phyloP scores from a whole-genome alignment of 2,888 invertebrate species.

The Himalopsyche anomala region DNA sequence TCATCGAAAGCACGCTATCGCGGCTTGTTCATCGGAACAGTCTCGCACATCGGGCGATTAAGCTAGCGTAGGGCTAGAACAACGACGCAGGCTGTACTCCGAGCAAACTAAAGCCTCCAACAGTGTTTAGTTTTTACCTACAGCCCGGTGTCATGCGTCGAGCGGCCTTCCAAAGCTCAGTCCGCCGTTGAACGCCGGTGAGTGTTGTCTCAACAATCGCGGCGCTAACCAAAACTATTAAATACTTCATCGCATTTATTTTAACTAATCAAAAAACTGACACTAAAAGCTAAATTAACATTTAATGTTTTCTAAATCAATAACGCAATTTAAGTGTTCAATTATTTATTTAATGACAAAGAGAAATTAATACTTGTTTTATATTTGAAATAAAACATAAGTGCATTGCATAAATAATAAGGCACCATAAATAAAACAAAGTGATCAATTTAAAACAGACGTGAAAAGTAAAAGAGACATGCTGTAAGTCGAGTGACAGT shows the following conservation, averaged over 20 bases:
- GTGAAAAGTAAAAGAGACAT: constrained; percentile 3
- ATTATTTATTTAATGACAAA: neutral
- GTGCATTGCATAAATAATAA: neutral
- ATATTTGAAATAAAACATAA: neutral
- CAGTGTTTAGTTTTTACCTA: constrained; percentile 5
- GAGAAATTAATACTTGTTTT: neutral
- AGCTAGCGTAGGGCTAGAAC: constrained; percentile 10
- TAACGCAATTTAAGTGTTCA: too few relatives aligned
- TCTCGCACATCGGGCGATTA: constrained; percentile 35
- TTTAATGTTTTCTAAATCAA: too few relatives aligned
- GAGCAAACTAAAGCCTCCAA: constrained; percentile 38
- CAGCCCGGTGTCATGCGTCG: constrained; percentile 23
- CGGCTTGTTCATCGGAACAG: constrained; percentile 31
- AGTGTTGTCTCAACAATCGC: neutral
- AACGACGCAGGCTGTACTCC: constrained; percentile 20
- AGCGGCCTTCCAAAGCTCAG: constrained; percentile 48
- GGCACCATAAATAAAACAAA: neutral
- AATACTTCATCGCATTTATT: neutral
- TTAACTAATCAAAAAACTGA: neutral
- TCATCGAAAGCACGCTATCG: constrained; percentile 22
- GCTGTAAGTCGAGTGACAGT: neutral
- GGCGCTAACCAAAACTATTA: constrained; percentile 20
- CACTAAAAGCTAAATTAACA: too few relatives aligned
- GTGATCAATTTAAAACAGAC: neutral
- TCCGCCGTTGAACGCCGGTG: constrained; percentile 61